Conservation (phyloP, 2,113 vertebrate genomes). For the Rafetus swinhoei region DNA sequence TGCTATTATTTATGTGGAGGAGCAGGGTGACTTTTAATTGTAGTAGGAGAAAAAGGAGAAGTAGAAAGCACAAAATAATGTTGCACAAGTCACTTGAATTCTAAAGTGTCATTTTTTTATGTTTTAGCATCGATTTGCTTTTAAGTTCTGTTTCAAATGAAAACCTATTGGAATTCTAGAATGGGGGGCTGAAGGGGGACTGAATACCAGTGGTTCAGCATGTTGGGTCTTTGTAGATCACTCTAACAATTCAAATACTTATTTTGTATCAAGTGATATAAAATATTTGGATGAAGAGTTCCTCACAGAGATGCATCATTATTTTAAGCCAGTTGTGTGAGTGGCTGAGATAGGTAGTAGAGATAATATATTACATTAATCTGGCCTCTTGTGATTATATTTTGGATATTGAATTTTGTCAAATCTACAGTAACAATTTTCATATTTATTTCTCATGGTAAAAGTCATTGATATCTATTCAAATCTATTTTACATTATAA, state of each 20-base stretch:
- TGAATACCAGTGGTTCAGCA: constrained; percentile 51
- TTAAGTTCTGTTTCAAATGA: constrained; percentile 58
- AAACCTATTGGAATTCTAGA: constrained; percentile 32
- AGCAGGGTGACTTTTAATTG: constrained; percentile 53
- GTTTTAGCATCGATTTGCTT: constrained; percentile 64
- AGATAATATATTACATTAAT: constrained; percentile 69
- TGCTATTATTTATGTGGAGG: constrained; percentile 44
- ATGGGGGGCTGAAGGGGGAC: background rate
- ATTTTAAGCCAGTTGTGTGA: constrained; percentile 59
- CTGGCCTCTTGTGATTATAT: constrained; percentile 61
- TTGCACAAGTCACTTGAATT: constrained; percentile 78
- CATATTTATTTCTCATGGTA: constrained; percentile 55
- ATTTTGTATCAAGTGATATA: constrained; percentile 66
- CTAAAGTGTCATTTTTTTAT: constrained; percentile 49
- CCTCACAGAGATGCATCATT: constrained; percentile 30
- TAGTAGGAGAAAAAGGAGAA: constrained; percentile 55
- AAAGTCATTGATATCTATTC: constrained; percentile 40
- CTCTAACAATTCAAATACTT: constrained; percentile 55
- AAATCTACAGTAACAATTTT: constrained; percentile 40
- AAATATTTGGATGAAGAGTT: constrained; percentile 50
- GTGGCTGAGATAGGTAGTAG: constrained; percentile 59
- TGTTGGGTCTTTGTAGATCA: constrained; percentile 24
- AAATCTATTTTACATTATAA: constrained; percentile 36
- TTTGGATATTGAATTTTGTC: constrained; percentile 48
- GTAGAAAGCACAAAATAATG: constrained; percentile 75